Evolutionary conservation across 1,140 invertebrate genomes (phyloP).

Genomic region (Formica exsecta): DNA sequence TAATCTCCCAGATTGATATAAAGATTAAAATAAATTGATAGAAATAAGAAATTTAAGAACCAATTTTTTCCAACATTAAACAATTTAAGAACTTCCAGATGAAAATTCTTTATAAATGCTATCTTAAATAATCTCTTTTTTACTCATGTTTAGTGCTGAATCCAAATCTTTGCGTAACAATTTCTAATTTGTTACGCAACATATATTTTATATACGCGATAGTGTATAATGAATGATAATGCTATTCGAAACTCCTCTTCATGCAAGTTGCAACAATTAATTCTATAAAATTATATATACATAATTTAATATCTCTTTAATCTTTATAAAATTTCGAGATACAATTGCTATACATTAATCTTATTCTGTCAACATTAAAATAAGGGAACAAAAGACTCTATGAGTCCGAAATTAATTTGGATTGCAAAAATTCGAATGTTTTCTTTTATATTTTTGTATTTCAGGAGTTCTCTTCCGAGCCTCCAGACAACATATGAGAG

Average conservation of each 20-base stretch:
- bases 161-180: neutral
- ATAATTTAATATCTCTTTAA: too few species aligned
- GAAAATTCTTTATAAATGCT: neutral
- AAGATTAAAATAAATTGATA: constrained; percentile 11
- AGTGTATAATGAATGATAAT: neutral
- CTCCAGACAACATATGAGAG: neutral
- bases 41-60: constrained; percentile 7
- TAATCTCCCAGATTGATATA: neutral
- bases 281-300: neutral
- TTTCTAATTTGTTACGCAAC: neutral
- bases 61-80: constrained; percentile 16
- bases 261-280: neutral
- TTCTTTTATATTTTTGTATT: neutral
- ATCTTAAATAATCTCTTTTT: constrained; percentile 19
- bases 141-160: neutral
- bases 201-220: constrained; percentile 2
- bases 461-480: neutral
- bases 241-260: neutral
- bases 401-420: neutral
- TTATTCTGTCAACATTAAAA: neutral
- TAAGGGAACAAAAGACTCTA: neutral
- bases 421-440: neutral
- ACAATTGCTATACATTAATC: too few species aligned
- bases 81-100: neutral
- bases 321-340: too few species aligned